Base-by-base conservation (phyloP, 2,113 vertebrate species). In the Scophthalmus maximus region DNA sequence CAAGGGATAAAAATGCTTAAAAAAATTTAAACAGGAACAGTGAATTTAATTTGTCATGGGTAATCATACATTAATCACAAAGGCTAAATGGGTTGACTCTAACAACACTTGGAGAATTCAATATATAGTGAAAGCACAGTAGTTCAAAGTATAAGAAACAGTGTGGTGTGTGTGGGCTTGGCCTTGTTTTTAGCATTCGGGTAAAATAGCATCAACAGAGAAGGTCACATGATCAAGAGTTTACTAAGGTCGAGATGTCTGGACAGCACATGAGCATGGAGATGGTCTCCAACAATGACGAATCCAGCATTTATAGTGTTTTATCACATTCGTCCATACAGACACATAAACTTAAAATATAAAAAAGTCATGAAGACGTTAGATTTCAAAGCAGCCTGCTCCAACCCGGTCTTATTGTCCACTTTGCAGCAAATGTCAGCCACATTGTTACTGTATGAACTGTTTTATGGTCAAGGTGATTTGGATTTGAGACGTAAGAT, bases 31-130 rank as follows among this genome's bases (percentile, higher is more conserved):
- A 49, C 44, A 73, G n/a, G 62, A 83, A 23, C 25, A 10, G 29
- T 67, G n/a, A 57, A 44, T 71, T 85, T 52, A 23, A 75, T 74
- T 77, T 56, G 62, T 69, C 36, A 40, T 42, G 17, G 52, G 36
- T 73, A 81, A 78, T 79, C 65, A 23, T 4, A 9, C 50, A 67
- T 65, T 68, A 67, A 79, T 82, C 55, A 63, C 29, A 71, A 60
- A 44, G 23, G 46, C 53, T 76, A 57, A 69, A 76, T 30, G 34
- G 18, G 42, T 42, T 78, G 22, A 53, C 17, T 61, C 25, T 20
- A 0, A 18, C n/a, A n/a, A n/a, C n/a, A n/a, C 14, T 40, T 40
- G 36, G 36, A 15, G 36, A 17, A 40, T 40, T 40, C 12, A n/a
- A 18, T 44, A 44, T 44, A 44, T 22, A n/a, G n/a, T n/a, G n/a